Evolutionary conservation across 2,888 invertebrate species (phyloP).

Genomic region (Theretra japonica): DNA sequence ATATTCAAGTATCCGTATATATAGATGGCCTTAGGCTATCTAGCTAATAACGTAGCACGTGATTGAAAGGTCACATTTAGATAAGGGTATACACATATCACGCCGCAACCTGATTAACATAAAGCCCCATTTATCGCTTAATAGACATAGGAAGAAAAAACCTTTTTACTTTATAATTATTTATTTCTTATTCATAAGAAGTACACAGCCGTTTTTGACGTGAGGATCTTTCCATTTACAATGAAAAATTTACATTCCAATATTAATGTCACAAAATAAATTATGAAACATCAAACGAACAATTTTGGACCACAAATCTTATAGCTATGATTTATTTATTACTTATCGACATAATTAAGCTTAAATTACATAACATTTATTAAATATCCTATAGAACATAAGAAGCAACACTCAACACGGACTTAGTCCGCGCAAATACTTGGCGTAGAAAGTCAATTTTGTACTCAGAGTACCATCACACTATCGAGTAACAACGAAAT

Average conservation of each 20-base stretch:
- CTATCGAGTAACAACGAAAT: constrained; percentile 42
- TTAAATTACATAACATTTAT: constrained; percentile 28
- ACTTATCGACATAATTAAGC: constrained; percentile 5
- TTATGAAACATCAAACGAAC: neutral
- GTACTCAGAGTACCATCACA: constrained; percentile 77
- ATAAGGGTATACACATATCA: too few relatives aligned
- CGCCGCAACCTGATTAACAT: too few relatives aligned
- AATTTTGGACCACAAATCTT: constrained; percentile 4
- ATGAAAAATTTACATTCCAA: constrained; percentile 14
- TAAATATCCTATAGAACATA: constrained; percentile 5
- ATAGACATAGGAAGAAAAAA: neutral
- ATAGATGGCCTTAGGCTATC: too few relatives aligned
- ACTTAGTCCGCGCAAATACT: constrained; percentile 64
- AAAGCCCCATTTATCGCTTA: too few relatives aligned
- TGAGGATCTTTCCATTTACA: constrained; percentile 25
- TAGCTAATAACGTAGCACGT: too few relatives aligned
- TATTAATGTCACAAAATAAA: constrained; percentile 23
- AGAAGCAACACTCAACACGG: constrained; percentile 42
- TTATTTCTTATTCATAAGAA: constrained; percentile 63
- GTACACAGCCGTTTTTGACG: constrained; percentile 81
- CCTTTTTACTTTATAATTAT: constrained; percentile 4
- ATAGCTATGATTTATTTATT: neutral
- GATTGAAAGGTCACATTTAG: too few relatives aligned
- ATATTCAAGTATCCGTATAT: too few relatives aligned
- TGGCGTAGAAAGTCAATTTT: constrained; percentile 47